phyloP scores from a whole-genome alignment of 2,113 vertebrate species.

The Apistogramma diplotaenia region DNA sequence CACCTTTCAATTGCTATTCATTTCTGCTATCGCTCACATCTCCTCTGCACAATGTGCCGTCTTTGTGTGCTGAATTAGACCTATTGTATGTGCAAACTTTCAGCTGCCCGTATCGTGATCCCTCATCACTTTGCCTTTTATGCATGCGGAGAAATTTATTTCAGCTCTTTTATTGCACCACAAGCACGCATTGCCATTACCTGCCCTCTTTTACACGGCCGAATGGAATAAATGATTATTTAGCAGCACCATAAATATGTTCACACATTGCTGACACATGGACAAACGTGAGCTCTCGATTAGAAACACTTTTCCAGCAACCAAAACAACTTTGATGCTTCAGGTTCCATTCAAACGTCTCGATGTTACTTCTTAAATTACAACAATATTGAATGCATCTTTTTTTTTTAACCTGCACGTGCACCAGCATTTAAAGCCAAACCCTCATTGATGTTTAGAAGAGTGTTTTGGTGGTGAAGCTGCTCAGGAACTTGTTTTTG shows the following conservation, averaged over 20 bases:
- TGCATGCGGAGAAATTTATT: slow-evolving; percentile 58
- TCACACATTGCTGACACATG: slow-evolving; percentile 41
- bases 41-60: slow-evolving; percentile 39
- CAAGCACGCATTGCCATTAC: slow-evolving; percentile 40
- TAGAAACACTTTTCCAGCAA: slow-evolving; percentile 11
- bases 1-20: slow-evolving; percentile 72
- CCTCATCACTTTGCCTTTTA: slow-evolving; percentile 55
- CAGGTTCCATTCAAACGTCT: not conserved
- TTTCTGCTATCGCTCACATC: slow-evolving; percentile 64
- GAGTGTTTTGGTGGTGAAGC: slow-evolving; percentile 5
- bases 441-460: not conserved
- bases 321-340: not conserved
- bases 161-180: slow-evolving; percentile 51
- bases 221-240: slow-evolving; percentile 37
- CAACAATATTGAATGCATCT: slow-evolving; percentile 7
- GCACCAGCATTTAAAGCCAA: slow-evolving; percentile 15
- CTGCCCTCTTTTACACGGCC: slow-evolving; percentile 38
- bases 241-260: slow-evolving; percentile 29
- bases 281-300: slow-evolving; percentile 30
- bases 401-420: not conserved
- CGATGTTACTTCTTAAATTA: not conserved
- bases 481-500: slow-evolving; percentile 38
- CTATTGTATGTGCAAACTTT: slow-evolving; percentile 64
- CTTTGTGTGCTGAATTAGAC: slow-evolving; percentile 64
- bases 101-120: slow-evolving; percentile 51